Base-by-base conservation (phyloP, 2,797 vertebrate species). In the Octomys mimax region DNA sequence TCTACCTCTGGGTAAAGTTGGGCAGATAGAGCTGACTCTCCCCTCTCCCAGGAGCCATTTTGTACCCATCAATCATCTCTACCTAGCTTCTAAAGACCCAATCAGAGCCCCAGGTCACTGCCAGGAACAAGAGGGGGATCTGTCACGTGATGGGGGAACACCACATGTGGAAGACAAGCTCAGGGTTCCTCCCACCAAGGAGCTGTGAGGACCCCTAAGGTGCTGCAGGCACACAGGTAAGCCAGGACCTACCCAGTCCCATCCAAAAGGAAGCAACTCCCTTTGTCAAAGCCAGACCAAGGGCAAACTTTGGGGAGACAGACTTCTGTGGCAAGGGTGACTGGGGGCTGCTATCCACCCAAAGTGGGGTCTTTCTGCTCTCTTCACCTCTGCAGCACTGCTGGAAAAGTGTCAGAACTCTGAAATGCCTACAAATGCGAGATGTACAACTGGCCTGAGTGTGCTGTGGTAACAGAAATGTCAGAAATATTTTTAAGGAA, bases 1-100 rank as follows among this genome's bases (percentile, higher is more conserved):
- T 78, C 68, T 88, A 42, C 13, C 26, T 94, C n/a, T 57, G 59
- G 36, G 64, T 88, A 91, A 88, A 46, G n/a, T 82, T 70, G 39
- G 46, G 21, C 28, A 78, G 14, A 16, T 10, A 39, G n/a, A 70
- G 33, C 19, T 10, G 91, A 49, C 54, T 6, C 4, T 18, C 49
- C 36, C 13, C 39, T 46, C 24, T 52, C 33, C 24, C 14, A 36
- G 4, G 0, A 19, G 33, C 39, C 49, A 24, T 0, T 3, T 4
- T 10, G 42, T 24, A 5, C 18, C 33, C 19, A 7, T 54, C 31
- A 33, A 36, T 16, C 52, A 46, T 24, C 26, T 49, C 68, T 2
- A 3, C 24, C n/a, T 19, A n/a, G 46, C 77, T 89, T 64, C 75
- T 6, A 11, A 68, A 91, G 91, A 19, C n/a, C 39, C 1, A 13